Conservation (phyloP, 2,113 vertebrate species). For the Chionomys nivalis region DNA sequence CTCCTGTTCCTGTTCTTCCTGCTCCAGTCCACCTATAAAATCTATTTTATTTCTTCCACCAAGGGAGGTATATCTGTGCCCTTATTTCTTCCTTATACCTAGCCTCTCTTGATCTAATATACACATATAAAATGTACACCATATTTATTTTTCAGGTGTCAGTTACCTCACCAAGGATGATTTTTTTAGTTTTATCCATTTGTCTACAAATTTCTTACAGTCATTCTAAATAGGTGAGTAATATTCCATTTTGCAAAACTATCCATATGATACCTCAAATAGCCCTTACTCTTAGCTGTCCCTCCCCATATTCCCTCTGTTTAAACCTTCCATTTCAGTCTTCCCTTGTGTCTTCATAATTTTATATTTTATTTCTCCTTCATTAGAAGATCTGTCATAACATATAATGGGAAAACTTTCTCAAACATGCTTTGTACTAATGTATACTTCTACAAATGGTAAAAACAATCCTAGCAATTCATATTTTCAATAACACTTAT, state of each 20-base stretch:
- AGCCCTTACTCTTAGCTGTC: too few relatives aligned
- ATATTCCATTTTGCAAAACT: not conserved
- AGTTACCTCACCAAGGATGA: not conserved
- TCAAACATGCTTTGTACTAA: not conserved
- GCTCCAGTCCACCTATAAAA: not conserved
- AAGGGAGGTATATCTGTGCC: not conserved
- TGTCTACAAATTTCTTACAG: not conserved
- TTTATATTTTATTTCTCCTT: not conserved
- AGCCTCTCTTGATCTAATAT: not conserved
- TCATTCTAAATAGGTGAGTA: not conserved
- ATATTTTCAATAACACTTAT: not conserved
- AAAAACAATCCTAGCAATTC: not conserved
- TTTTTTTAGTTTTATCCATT: not conserved
- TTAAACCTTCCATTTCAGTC: not conserved
- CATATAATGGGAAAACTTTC: constrained; percentile 18
- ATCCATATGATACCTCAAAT: too few relatives aligned
- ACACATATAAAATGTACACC: not conserved
- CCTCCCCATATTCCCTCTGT: not conserved
- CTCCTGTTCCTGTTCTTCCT: not conserved
- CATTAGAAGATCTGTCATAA: not conserved
- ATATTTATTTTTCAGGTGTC: not conserved
- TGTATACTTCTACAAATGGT: not conserved
- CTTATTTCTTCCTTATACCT: not conserved
- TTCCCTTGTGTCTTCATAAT: not conserved
- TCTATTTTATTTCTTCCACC: not conserved